phyloP scores from a whole-genome alignment of 1,140 invertebrate genomes.

The Drosophila malerkotliana region DNA sequence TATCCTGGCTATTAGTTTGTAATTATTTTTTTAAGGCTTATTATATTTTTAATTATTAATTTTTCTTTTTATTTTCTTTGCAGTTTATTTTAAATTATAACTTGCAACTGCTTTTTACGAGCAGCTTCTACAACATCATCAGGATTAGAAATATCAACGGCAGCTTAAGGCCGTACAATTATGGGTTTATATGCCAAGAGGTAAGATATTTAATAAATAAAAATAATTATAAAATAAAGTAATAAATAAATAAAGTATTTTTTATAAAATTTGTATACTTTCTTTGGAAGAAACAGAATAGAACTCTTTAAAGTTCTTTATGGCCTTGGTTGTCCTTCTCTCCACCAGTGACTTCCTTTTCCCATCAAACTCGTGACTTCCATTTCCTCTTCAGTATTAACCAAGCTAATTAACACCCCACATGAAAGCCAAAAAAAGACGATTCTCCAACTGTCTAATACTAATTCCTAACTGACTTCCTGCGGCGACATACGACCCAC shows the following conservation, averaged over 20 bases:
- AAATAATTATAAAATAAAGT: neutral
- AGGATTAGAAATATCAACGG: slow-evolving; percentile 46
- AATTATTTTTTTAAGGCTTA: neutral
- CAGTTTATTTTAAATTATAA: slow-evolving; percentile 45
- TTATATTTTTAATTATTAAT: neutral
- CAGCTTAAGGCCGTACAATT: slow-evolving; percentile 72
- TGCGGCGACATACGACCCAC: slow-evolving; percentile 61
- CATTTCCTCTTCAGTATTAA: slow-evolving; percentile 31
- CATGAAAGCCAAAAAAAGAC: slow-evolving; percentile 39
- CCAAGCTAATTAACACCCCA: slow-evolving; percentile 70
- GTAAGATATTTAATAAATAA: slow-evolving; percentile 34
- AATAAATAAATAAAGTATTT: neutral
- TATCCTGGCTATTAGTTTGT: neutral
- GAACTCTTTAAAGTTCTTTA: slow-evolving; percentile 9
- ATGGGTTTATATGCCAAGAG: slow-evolving; percentile 75
- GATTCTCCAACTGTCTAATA: slow-evolving; percentile 27
- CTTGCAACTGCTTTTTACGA: slow-evolving; percentile 32
- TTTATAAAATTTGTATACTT: neutral
- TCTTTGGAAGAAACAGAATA: neutral
- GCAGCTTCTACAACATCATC: slow-evolving; percentile 23
- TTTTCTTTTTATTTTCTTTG: slow-evolving; percentile 25
- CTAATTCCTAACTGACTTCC: slow-evolving; percentile 53
- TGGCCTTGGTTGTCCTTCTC: neutral
- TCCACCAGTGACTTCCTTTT: slow-evolving; percentile 26
- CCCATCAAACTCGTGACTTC: slow-evolving; percentile 48